phyloP scores from a whole-genome alignment of 1,140 invertebrate genomes.

The Adoxophyes honmai region DNA sequence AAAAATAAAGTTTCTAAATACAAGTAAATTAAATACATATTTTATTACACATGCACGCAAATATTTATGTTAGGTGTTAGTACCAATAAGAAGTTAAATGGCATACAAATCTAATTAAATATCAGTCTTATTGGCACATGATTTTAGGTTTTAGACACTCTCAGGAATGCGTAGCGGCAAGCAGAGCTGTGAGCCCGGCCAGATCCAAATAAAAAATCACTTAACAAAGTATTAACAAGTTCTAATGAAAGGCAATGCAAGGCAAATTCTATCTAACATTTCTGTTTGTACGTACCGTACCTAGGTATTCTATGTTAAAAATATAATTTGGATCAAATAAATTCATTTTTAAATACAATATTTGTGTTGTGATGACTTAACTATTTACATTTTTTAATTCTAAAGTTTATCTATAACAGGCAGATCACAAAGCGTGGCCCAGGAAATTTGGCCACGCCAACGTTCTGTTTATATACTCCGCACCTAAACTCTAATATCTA shows the following conservation, averaged over 20 bases:
- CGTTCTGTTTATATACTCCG: not conserved
- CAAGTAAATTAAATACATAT: not conserved
- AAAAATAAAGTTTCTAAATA: not conserved
- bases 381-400: not conserved
- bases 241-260: not conserved
- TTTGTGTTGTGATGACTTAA: not conserved
- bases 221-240: not conserved
- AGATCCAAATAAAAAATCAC: not conserved
- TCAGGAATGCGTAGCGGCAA: conserved; percentile 12
- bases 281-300: not conserved
- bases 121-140: conserved; percentile 6
- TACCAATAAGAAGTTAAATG: conserved; percentile 6
- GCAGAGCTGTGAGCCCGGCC: not conserved
- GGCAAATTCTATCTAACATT: not conserved
- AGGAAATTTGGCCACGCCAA: not conserved
- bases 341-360: not conserved
- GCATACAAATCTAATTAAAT: not conserved
- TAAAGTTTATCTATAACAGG: not conserved
- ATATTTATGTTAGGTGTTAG: not conserved
- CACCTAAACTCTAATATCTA: not conserved
- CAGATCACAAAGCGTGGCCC: not conserved
- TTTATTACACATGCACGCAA: not conserved
- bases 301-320: not conserved
- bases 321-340: conserved; percentile 11
- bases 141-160: not conserved